These are phyloP conservation scores for Gadus chalcogrammus DNA, from an alignment of 2,113 vertebrate species.

Conservation along the genomic window DNA sequence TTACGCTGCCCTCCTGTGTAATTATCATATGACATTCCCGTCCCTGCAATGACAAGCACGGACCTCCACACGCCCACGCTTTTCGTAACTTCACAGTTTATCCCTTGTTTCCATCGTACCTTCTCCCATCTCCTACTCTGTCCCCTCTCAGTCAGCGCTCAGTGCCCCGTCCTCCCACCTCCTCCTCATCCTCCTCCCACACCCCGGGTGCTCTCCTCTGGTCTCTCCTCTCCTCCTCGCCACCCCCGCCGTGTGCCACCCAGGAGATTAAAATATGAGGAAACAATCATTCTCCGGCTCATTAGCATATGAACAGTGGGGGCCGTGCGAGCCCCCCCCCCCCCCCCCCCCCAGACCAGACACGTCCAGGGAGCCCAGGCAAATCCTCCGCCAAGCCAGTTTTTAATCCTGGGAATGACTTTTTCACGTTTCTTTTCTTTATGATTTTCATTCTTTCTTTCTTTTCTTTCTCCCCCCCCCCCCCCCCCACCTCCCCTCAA, in stretches of 20 bases:
- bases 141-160: conserved; percentile 22
- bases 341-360: conserved; percentile 48
- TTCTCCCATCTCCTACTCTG: conserved; percentile 22
- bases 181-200: conserved; percentile 16
- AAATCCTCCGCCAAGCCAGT: conserved; percentile 61
- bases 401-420: conserved; percentile 74
- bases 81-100: no score
- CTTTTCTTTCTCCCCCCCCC: conserved; percentile 9
- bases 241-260: conserved; percentile 27
- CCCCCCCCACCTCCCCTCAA: conserved; percentile 35
- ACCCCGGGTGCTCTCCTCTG: conserved; percentile 19
- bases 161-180: conserved; percentile 29
- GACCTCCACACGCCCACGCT: no score
- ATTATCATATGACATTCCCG: no score
- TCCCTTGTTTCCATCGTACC: no score
- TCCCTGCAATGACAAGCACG: no score
- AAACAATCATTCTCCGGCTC: conserved; percentile 72
- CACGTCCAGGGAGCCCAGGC: conserved; percentile 56
- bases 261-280: conserved; percentile 75
- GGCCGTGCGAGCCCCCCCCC: background rate
- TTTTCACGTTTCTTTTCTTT: conserved; percentile 44
- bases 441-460: conserved; percentile 48
- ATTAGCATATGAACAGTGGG: conserved; percentile 76
- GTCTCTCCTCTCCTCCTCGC: conserved; percentile 10
- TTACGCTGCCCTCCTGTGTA: no score